Percentiles rank a stretch among this genome's conserved stretches.
These are phyloP conservation scores for Poecilia wingei DNA, from an alignment of 2,797 vertebrate genomes.

Conservation along the genomic window DNA sequence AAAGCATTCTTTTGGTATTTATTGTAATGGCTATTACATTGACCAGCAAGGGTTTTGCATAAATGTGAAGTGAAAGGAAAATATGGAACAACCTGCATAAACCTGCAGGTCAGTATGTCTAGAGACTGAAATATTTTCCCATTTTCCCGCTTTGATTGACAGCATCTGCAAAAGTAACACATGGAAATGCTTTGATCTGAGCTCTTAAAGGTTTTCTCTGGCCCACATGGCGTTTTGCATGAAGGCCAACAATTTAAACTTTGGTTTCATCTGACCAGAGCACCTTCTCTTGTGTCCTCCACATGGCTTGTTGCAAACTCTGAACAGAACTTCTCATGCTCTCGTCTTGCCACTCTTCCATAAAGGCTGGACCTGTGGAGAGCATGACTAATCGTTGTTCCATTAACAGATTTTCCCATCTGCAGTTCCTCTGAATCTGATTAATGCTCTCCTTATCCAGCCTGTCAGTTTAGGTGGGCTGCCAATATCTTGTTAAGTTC, in stretches of 20 bases:
- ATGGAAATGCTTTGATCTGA: background rate
- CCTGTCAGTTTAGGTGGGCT: background rate
- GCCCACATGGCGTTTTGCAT: background rate
- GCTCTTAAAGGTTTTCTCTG: background rate
- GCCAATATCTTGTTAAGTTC: background rate
- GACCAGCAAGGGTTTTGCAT: background rate
- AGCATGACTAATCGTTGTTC: background rate
- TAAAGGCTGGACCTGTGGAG: background rate
- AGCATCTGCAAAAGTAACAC: background rate
- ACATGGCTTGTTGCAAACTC: background rate
- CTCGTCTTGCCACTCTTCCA: background rate
- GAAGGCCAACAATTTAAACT: background rate
- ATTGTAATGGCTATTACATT: background rate
- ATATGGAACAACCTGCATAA: background rate
- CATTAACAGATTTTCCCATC: background rate
- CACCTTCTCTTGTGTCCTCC: background rate
- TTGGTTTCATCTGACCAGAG: background rate
- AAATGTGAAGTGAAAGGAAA: background rate
- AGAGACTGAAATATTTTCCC: background rate
- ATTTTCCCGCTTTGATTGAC: background rate
- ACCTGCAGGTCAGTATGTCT: slow-evolving; percentile 2
- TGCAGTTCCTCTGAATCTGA: background rate
- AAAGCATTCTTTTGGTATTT: background rate
- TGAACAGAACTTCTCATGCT: background rate
- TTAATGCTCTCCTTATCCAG: background rate